Conservation (phyloP, 2,113 vertebrate species). For the Ictalurus punctatus region DNA sequence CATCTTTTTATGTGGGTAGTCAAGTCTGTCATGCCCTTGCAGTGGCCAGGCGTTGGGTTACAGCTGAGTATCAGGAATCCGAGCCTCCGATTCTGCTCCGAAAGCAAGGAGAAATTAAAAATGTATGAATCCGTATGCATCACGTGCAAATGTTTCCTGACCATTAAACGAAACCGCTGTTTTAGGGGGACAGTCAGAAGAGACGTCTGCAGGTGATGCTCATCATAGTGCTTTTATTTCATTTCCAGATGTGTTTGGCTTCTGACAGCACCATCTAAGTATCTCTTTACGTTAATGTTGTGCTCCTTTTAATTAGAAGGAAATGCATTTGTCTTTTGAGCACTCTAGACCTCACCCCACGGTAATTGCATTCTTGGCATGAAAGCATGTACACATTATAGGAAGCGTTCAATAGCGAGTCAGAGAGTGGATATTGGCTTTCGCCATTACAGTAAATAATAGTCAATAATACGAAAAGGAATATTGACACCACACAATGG, state of each 20-base stretch:
- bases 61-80: slow-evolving; percentile 75
- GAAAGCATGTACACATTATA: neutral
- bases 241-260: neutral
- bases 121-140: slow-evolving; percentile 67
- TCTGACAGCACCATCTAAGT: neutral
- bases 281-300: neutral
- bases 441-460: neutral
- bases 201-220: neutral
- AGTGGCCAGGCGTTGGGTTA: slow-evolving; percentile 66
- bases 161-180: slow-evolving; percentile 28
- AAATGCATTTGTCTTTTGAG: neutral
- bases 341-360: neutral
- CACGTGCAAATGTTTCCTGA: neutral
- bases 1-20: neutral
- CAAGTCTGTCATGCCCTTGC: slow-evolving; percentile 48
- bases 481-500: neutral
- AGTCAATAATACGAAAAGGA: neutral
- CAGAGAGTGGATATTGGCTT: slow-evolving; percentile 15
- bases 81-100: slow-evolving; percentile 68
- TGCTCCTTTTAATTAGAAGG: slow-evolving; percentile 26
- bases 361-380: slow-evolving; percentile 17
- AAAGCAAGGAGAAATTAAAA: slow-evolving; percentile 74
- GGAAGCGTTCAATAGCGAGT: neutral
- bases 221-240: neutral
- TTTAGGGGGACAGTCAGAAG: neutral